A percentile compares a stretch with the other conserved stretches of the same genome.
phyloP scores from a whole-genome alignment of 2,797 vertebrate genomes.

The Chelon labrosus region DNA sequence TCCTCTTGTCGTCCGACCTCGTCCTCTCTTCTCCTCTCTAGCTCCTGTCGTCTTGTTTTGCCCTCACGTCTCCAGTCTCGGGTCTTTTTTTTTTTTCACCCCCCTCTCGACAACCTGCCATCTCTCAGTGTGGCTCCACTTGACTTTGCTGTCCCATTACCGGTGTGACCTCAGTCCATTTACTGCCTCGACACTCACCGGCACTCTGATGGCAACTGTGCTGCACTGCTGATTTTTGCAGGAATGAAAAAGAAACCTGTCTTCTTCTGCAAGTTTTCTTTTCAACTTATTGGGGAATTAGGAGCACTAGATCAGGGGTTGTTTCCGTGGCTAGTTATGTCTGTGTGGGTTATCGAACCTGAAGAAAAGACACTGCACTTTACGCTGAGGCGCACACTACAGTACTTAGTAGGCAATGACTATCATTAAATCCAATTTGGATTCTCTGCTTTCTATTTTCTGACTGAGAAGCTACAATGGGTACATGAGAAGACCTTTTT shows the following conservation, averaged over 20 bases:
- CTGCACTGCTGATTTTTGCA: conserved; percentile 52
- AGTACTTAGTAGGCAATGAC: conserved; percentile 41
- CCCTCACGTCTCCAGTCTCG: conserved; percentile 29
- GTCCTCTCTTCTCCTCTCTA: conserved; percentile 8
- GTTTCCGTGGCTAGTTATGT: conserved; percentile 20
- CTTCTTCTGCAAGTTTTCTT: conserved; percentile 23
- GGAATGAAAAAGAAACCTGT: conserved; percentile 33
- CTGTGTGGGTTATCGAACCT: conserved; percentile 41
- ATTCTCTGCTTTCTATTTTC: conserved; percentile 60
- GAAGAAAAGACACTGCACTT: conserved; percentile 28
- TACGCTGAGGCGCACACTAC: conserved; percentile 5
- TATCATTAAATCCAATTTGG: conserved; percentile 64
- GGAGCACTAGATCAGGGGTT: conserved; percentile 24
- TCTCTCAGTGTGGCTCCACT: conserved; percentile 64
- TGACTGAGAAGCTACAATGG: conserved; percentile 41
- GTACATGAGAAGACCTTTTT: conserved; percentile 57
- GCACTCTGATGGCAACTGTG: conserved; percentile 33
- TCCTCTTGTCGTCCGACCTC: conserved; percentile 3
- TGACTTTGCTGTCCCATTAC: conserved; percentile 73
- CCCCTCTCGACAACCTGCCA: conserved; percentile 47
- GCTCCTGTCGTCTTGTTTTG: conserved; percentile 34
- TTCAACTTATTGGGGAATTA: conserved; percentile 34
- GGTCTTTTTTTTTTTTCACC: background rate
- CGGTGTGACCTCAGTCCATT: conserved; percentile 69
- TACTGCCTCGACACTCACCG: conserved; percentile 54